Base-by-base conservation (phyloP, 2,888 invertebrate genomes). In the Eurytoma adleriae region DNA sequence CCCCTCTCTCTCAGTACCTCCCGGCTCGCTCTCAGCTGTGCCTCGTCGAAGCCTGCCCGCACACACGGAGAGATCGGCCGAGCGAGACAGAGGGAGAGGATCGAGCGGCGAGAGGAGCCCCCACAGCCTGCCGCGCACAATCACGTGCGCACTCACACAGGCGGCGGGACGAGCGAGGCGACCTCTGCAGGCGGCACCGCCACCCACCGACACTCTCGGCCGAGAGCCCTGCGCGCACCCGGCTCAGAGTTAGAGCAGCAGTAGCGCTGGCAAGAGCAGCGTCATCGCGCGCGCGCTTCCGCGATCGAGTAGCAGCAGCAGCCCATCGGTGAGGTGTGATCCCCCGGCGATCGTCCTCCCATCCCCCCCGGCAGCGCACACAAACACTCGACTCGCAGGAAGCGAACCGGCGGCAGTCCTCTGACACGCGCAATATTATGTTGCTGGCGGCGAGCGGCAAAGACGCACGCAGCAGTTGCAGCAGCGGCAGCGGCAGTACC, bases 141-240 rank as follows among this genome's bases (percentile, higher is more conserved):
- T 40, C 40, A 40, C 40, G 40, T 40, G 40, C 40, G 40, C 40
- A 40, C 40, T 40, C 40, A 40, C 27, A 50, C 20, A 66, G 16
- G 50, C 52, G 24, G 66, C 50, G 20, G 13, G 57, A 56, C 72
- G 87, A 86, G 83, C 83, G 83, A 83, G 67, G 84, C 81, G 77
- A 90, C 91, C 89, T 91, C 84, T 88, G 91, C 90, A 80, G 88
- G 83, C 90, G 59, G 48, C 50, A 24, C 18, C 48, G 75, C 67
- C 87, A 92, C 92, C 92, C 92, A 92, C 92, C 92, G 92, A 92
- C 92, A 92, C 92, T 92, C 92, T 92, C 92, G 92, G 92, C 92
- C 54, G 80, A 79, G 80, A 81, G 81, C 80, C 40, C 40, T 10
- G 40, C 40, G 7, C 40, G 40, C 40, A 10, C 7, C 81, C 82